A percentile compares a stretch with the other conserved stretches of the same genome.
Conservation (phyloP, 2,888 invertebrate species). For the Hartigia nigra region DNA sequence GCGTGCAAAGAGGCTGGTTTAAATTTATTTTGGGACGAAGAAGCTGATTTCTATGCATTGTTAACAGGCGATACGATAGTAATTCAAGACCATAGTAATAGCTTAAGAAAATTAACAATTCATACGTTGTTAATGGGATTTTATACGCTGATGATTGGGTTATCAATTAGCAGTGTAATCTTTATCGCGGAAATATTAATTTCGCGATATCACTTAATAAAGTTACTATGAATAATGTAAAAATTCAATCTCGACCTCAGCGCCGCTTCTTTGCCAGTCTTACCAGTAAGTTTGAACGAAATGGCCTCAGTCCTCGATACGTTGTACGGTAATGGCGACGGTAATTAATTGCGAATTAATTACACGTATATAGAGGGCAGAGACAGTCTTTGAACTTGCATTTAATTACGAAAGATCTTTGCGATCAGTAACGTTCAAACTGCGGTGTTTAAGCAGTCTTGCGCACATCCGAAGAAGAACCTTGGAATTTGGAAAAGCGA, state of each 20-base stretch:
- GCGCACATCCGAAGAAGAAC: constrained; percentile 14
- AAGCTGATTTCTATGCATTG: constrained; percentile 1
- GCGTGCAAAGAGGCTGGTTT: constrained; percentile 13
- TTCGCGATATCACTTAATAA: neutral
- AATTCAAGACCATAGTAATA: neutral
- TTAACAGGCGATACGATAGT: constrained; percentile 2
- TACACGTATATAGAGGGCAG: constrained; percentile 12
- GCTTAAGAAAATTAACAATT: constrained; percentile 13
- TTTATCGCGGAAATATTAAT: neutral
- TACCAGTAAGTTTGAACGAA: neutral
- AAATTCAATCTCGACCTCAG: neutral
- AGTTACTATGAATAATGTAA: neutral
- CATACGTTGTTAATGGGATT: constrained; percentile 9
- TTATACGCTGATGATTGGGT: constrained; percentile 8
- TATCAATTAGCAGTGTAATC: constrained; percentile 8
- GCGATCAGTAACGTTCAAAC: neutral
- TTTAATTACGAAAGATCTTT: constrained; percentile 38
- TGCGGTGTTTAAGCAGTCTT: constrained; percentile 31
- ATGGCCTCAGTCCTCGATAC: neutral
- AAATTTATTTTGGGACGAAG: constrained; percentile 4
- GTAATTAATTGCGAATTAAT: constrained; percentile 32
- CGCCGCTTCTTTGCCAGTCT: neutral
- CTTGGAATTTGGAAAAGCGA: neutral
- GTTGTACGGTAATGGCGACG: neutral
- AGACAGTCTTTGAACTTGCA: constrained; percentile 25